Base-by-base conservation (phyloP, 1,140 invertebrate species). In the Bombus difficillimus region DNA sequence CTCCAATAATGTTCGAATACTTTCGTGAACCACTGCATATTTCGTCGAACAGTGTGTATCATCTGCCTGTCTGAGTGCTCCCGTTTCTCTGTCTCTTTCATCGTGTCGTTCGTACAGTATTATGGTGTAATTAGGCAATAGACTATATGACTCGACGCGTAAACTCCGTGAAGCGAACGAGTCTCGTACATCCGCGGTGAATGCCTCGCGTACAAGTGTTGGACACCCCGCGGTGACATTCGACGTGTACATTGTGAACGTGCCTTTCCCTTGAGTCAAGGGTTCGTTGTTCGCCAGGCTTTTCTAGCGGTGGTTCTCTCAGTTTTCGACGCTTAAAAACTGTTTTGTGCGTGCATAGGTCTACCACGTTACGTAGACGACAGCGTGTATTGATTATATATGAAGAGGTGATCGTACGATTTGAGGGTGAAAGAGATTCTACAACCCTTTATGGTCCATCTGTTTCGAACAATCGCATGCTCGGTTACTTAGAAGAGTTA, bases 61-160 rank as follows among this genome's bases (percentile, higher is more conserved):
- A 5, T 76, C 59, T 62, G 32, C 71, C 53, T 57, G 43, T 13
- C 53, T 22, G 43, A 25, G 15, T 25, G 18, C 59, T 39, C 34
- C 34, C 59, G n/a, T 57, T 72, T 89, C 89, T 68, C 47, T 81
- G 71, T 79, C n/a, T 71, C 74, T 75, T 39, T 43, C 57, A 18
- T 41, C 68, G 75, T 71, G 80, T 76, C 57, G 71, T 68, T 84
- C 75, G 66, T 74, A 77, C 71, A 43, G 87, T 88, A 93, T 93
- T 93, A 92, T 90, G 86, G 69, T 85, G 83, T 93, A 93, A 93
- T 93, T 93, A 93, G 91, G 88, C 92, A 88, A 92, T 92, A 92
- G 89, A 76, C 85, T 87, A 75, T 83, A 76, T 53, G 86, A 91
- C 88, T 89, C 71, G 79, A 88, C 89, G 88, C 89, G 90, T 90